Percentiles rank a stretch among this genome's conserved stretches.
These are phyloP conservation scores for Tipula helvola DNA, from an alignment of 2,888 invertebrate genomes.

Conservation along the genomic window DNA sequence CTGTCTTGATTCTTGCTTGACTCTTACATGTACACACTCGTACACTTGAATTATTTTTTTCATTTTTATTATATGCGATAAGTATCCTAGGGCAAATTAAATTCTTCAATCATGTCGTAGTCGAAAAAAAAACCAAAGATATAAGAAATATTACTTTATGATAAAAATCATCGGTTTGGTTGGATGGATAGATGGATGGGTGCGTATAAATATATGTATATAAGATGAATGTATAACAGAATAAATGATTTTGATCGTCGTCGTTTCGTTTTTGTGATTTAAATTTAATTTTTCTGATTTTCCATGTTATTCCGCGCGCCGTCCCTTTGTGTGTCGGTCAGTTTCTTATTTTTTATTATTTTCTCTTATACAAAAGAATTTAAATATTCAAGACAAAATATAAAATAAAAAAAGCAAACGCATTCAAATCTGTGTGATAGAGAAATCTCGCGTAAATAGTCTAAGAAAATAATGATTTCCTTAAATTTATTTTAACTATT, in stretches of 20 bases:
- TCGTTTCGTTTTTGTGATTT: not conserved
- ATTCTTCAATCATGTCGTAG: constrained; percentile 5
- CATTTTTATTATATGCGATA: not conserved
- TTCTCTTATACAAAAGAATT: not conserved
- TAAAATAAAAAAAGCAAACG: not conserved
- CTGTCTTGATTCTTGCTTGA: not conserved
- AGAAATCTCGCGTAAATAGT: not conserved
- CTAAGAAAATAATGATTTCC: not conserved
- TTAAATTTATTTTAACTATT: not conserved
- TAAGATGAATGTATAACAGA: not conserved
- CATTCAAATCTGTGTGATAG: not conserved
- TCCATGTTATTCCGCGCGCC: not conserved
- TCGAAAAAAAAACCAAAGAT: not conserved
- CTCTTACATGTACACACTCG: not conserved
- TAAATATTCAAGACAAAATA: not conserved
- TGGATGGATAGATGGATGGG: not conserved
- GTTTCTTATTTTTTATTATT: not conserved
- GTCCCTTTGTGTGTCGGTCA: not conserved
- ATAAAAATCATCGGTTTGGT: not conserved
- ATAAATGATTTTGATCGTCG: not conserved
- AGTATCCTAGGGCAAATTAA: constrained; percentile 6
- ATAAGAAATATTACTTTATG: not conserved
- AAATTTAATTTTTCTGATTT: not conserved
- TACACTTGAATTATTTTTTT: not conserved
- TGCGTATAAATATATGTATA: not conserved